Conservation (phyloP, 2,113 vertebrate genomes). For the Pao palembangensis region DNA sequence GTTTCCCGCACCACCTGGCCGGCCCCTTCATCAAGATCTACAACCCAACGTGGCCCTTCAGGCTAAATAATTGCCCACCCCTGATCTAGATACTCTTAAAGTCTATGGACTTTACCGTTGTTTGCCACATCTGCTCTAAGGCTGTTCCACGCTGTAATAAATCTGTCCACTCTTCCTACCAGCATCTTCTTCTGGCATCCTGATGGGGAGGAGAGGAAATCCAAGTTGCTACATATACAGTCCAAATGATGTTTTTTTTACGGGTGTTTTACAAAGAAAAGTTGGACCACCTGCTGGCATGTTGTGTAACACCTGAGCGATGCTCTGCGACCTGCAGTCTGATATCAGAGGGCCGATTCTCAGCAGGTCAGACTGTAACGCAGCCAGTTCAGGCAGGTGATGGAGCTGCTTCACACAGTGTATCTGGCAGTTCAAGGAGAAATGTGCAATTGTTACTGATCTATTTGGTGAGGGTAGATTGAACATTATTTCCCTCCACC, state of each 20-base stretch:
- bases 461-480: no score
- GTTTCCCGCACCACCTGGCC: no score
- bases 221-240: neutral
- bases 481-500: no score
- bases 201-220: constrained; percentile 4
- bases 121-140: constrained; percentile 68
- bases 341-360: constrained; percentile 43
- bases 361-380: constrained; percentile 66
- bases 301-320: constrained; percentile 52
- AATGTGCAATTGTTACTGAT: no score
- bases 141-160: constrained; percentile 69
- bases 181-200: constrained; percentile 63
- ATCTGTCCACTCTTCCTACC: constrained; percentile 50
- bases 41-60: no score
- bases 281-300: constrained; percentile 47
- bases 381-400: constrained; percentile 66
- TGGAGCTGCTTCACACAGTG: constrained; percentile 56
- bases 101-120: constrained; percentile 39
- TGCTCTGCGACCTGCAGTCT: constrained; percentile 18
- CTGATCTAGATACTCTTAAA: neutral
- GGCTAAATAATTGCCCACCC: no score
- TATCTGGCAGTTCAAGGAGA: constrained; percentile 40
- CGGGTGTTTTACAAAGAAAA: neutral
- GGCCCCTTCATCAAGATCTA: no score
- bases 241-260: neutral